A percentile compares a stretch with the other conserved stretches of the same genome.
Conservation (phyloP, 2,113 vertebrate species). For the Pollimyrus isidori region DNA sequence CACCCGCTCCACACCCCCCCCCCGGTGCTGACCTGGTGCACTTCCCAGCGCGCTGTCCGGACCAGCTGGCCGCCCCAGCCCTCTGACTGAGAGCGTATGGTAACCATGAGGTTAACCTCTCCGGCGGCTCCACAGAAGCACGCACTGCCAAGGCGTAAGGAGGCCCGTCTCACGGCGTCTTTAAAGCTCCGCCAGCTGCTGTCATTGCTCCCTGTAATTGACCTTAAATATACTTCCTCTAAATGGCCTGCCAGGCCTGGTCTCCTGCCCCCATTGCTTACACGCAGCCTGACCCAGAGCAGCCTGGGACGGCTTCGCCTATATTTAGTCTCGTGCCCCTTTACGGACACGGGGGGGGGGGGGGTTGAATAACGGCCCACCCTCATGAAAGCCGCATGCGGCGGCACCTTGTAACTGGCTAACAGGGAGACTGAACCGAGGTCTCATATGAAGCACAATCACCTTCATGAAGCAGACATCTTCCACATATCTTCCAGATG, state of each 20-base stretch:
- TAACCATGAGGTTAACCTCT: constrained; percentile 57
- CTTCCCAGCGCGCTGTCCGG: neutral
- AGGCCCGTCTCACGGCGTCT: neutral
- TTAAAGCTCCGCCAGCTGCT: constrained; percentile 62
- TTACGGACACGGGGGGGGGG: constrained; percentile 53
- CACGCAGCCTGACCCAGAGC: constrained; percentile 50
- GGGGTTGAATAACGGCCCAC: constrained; percentile 65
- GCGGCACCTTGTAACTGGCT: constrained; percentile 31
- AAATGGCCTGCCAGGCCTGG: constrained; percentile 66
- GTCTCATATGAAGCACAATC: neutral
- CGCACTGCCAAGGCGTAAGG: constrained; percentile 62
- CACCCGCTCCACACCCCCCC: neutral
- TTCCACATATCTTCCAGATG: neutral
- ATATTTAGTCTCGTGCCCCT: constrained; percentile 63
- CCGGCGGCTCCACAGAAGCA: constrained; percentile 64
- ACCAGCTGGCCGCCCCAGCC: constrained; percentile 11
- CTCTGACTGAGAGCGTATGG: constrained; percentile 40
- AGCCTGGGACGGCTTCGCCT: constrained; percentile 61
- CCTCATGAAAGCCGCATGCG: constrained; percentile 56
- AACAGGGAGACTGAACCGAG: neutral
- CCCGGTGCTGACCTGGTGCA: neutral
- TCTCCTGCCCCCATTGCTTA: constrained; percentile 57
- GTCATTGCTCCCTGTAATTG: constrained; percentile 72
- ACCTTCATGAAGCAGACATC: neutral
- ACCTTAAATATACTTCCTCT: constrained; percentile 75